phyloP scores from a whole-genome alignment of 2,113 vertebrate genomes.

The Uria lomvia region DNA sequence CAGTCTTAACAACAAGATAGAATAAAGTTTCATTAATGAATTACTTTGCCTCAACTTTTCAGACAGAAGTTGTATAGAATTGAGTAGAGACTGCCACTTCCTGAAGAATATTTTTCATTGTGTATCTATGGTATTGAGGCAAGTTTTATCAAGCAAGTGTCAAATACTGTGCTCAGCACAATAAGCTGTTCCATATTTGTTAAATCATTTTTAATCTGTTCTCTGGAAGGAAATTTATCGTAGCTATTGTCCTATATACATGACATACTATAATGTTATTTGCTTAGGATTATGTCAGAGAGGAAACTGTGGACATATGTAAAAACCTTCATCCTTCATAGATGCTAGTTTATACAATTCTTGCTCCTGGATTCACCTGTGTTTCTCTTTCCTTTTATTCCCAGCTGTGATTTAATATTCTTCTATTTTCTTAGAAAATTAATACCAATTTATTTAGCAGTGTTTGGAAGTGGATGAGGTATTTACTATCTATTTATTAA shows the following conservation, averaged over 20 bases:
- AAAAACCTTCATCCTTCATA: background rate
- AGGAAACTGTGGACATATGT: background rate
- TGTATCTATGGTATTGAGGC: background rate
- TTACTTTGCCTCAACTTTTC: background rate
- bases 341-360: background rate
- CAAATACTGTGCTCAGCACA: constrained; percentile 11
- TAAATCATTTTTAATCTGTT: constrained; percentile 36
- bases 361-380: background rate
- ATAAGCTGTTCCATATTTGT: constrained; percentile 12
- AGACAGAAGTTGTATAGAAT: background rate
- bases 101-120: background rate
- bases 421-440: background rate
- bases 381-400: background rate
- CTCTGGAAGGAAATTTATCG: background rate
- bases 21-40: background rate
- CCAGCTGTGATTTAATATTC: background rate
- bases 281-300: background rate
- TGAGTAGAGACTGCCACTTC: background rate
- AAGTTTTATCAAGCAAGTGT: constrained; percentile 33
- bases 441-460: background rate
- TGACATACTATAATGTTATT: background rate
- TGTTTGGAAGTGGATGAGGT: background rate
- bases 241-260: background rate
- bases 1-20: background rate
- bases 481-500: background rate